These are phyloP conservation scores for Rousettus leschenaultii DNA, from an alignment of 2,113 vertebrate genomes.

Conservation along the genomic window DNA sequence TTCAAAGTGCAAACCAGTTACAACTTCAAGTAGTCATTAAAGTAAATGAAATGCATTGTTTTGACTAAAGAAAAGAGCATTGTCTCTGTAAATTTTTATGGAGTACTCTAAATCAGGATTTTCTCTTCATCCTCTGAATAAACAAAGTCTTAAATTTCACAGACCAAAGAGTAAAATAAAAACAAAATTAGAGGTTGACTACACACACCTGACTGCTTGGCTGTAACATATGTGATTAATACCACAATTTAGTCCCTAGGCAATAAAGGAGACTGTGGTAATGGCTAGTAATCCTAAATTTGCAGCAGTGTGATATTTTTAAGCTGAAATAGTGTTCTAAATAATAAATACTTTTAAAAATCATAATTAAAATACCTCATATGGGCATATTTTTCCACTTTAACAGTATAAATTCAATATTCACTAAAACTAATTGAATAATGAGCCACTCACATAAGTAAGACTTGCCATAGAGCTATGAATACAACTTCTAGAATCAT, in stretches of 20 bases:
- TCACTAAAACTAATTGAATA: neutral
- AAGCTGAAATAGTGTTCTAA: slow-evolving; percentile 20
- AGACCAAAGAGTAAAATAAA: slow-evolving; percentile 66
- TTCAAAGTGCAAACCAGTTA: slow-evolving; percentile 42
- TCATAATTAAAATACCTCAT: neutral
- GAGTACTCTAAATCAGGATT: neutral
- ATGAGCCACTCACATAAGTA: neutral
- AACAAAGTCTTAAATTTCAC: slow-evolving; percentile 66
- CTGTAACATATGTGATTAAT: slow-evolving; percentile 50
- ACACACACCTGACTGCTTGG: slow-evolving; percentile 19
- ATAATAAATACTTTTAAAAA: neutral
- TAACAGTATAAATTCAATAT: neutral
- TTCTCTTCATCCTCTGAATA: slow-evolving; percentile 63
- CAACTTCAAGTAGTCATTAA: neutral
- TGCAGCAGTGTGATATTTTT: neutral
- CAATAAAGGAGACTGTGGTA: neutral
- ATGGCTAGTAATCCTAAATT: neutral
- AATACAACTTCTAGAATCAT: neutral
- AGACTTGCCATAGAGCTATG: neutral
- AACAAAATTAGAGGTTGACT: slow-evolving; percentile 54
- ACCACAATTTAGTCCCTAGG: neutral
- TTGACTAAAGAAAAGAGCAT: slow-evolving; percentile 57
- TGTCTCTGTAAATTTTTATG: slow-evolving; percentile 65
- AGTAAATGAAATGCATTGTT: slow-evolving; percentile 45
- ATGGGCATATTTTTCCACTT: neutral